Conservation (phyloP, 2,113 vertebrate genomes). For the Hyperopisus bebe region DNA sequence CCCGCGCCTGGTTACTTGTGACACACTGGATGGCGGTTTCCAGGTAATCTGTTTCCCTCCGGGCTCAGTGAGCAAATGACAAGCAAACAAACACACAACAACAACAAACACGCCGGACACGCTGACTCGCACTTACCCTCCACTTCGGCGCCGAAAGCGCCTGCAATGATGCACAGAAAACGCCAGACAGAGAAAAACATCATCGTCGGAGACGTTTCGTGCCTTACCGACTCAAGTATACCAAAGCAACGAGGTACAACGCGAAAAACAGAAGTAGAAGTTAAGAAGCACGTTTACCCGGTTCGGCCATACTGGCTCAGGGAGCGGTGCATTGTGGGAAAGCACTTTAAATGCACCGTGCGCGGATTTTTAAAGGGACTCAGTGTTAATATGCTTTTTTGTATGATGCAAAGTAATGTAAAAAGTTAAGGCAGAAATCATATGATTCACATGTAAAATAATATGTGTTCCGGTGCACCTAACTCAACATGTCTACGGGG, state of each 20-base stretch:
- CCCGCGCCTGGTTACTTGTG: not conserved
- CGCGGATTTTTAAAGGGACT: not conserved
- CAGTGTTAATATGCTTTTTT: not conserved
- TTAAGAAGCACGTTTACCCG: slow-evolving; percentile 9
- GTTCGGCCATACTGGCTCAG: slow-evolving; percentile 47
- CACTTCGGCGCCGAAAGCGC: slow-evolving; percentile 6
- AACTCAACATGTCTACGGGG: not conserved
- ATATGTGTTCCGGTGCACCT: not conserved
- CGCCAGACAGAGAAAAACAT: slow-evolving; percentile 20
- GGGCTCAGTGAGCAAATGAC: no score
- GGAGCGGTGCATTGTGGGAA: slow-evolving; percentile 43
- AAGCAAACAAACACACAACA: not conserved
- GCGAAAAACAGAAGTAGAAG: not conserved
- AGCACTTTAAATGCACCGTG: not conserved
- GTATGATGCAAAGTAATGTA: not conserved
- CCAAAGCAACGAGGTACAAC: not conserved
- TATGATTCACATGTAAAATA: not conserved
- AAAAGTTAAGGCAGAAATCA: not conserved
- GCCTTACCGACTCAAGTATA: not conserved
- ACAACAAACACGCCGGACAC: not conserved
- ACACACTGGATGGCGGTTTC: not conserved
- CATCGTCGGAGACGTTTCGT: not conserved
- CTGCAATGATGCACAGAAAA: not conserved
- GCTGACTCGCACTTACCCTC: slow-evolving; percentile 33
- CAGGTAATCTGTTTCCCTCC: not conserved